phyloP scores from a whole-genome alignment of 1,140 invertebrate genomes.

The Tetramorium parvispinum region DNA sequence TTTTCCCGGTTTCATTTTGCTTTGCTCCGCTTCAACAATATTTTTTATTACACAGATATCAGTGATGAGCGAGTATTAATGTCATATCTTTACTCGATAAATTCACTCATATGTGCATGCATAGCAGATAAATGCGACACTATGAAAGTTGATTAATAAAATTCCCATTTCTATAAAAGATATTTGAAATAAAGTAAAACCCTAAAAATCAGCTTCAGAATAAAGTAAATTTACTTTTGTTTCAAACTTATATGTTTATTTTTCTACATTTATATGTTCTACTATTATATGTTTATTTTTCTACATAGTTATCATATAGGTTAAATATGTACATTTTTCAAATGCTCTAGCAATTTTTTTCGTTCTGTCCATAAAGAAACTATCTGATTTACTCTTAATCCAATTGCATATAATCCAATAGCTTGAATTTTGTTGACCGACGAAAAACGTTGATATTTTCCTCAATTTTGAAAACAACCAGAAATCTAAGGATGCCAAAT shows the following conservation, averaged over 20 bases:
- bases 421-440: too few relatives aligned
- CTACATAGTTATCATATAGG: background rate
- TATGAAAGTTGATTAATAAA: background rate
- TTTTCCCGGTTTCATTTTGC: background rate
- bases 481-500: too few relatives aligned
- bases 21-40: background rate
- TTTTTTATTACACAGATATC: background rate
- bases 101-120: background rate
- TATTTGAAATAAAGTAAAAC: background rate
- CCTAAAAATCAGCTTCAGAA: background rate
- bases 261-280: too few relatives aligned
- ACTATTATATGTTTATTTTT: background rate
- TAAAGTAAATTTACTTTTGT: background rate
- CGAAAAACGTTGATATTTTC: too few relatives aligned
- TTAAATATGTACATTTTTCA: background rate
- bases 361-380: too few relatives aligned
- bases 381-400: too few relatives aligned
- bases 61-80: background rate
- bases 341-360: background rate
- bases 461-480: too few relatives aligned
- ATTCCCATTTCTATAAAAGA: background rate
- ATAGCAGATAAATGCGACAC: background rate
- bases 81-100: constrained; percentile 12
- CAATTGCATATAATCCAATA: too few relatives aligned
- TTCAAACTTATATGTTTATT: background rate